phyloP scores from a whole-genome alignment of 2,113 vertebrate species.

The Cyanistes caeruleus region DNA sequence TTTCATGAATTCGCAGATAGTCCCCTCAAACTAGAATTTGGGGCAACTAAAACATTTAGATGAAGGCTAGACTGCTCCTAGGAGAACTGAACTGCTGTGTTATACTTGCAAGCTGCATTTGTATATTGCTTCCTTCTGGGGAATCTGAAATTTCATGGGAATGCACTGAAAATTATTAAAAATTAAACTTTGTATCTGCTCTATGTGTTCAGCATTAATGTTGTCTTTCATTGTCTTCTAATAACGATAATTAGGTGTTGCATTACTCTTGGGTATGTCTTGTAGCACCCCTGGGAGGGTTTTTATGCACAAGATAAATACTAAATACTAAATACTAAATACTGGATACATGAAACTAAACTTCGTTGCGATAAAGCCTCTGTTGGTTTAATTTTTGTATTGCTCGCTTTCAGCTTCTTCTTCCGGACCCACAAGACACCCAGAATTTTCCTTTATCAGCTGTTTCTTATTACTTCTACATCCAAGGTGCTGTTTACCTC shows the following conservation, averaged over 20 bases:
- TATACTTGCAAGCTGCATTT: not conserved
- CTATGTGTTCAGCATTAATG: not conserved
- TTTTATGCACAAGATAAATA: slow-evolving; percentile 28
- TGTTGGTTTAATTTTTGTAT: not conserved
- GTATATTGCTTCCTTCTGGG: not conserved
- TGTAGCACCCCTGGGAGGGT: slow-evolving; percentile 11
- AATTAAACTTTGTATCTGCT: slow-evolving; percentile 21
- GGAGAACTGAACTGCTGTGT: not conserved
- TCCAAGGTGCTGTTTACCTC: not conserved
- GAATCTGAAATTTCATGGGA: slow-evolving; percentile 28
- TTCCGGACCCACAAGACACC: not conserved
- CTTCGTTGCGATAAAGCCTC: slow-evolving; percentile 14
- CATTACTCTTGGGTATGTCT: not conserved
- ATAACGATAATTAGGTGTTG: slow-evolving; percentile 24
- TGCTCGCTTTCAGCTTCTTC: not conserved
- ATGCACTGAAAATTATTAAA: slow-evolving; percentile 24
- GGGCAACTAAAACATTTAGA: not conserved
- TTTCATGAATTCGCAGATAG: fast-evolving
- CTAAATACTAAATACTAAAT: not conserved
- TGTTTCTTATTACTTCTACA: not conserved
- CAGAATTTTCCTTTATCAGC: not conserved
- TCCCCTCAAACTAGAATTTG: not conserved
- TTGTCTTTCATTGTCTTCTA: slow-evolving; percentile 34
- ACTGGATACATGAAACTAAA: not conserved
- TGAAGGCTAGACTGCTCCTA: not conserved